phyloP scores from a whole-genome alignment of 2,113 vertebrate genomes.

The Notothenia rossii region DNA sequence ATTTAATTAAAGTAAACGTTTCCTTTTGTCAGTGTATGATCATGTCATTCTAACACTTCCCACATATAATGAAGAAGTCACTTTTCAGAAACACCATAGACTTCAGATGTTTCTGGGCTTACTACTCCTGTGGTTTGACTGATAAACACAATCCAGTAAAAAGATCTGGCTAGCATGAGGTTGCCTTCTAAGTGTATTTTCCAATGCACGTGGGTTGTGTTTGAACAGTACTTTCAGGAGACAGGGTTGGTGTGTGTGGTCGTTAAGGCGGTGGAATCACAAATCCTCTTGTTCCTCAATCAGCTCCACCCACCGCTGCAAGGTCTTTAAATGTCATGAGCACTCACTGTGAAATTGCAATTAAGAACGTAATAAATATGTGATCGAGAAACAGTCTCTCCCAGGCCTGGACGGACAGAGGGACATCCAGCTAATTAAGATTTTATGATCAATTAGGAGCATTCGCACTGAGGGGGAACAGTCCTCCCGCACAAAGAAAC shows the following conservation, averaged over 20 bases:
- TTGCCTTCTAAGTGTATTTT: not conserved
- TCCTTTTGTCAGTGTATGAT: too few relatives aligned
- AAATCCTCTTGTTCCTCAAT: slow-evolving; percentile 59
- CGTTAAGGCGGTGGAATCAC: slow-evolving; percentile 12
- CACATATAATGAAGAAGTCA: too few relatives aligned
- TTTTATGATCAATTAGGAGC: slow-evolving; percentile 76
- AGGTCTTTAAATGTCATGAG: slow-evolving; percentile 84
- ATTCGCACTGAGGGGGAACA: slow-evolving; percentile 30
- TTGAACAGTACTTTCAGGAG: not conserved
- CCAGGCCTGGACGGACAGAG: slow-evolving; percentile 56
- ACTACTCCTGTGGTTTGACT: not conserved
- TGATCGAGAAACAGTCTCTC: slow-evolving; percentile 58
- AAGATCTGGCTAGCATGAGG: not conserved
- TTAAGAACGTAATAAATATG: slow-evolving; percentile 81
- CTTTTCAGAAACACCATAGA: too few relatives aligned
- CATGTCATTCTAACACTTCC: too few relatives aligned
- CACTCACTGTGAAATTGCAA: slow-evolving; percentile 85
- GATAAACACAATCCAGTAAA: not conserved
- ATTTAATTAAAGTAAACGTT: too few relatives aligned
- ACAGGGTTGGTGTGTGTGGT: not conserved
- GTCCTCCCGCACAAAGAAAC: slow-evolving; percentile 23
- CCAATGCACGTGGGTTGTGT: not conserved
- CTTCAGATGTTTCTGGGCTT: too few relatives aligned
- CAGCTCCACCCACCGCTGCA: slow-evolving; percentile 71
- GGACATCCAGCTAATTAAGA: slow-evolving; percentile 75